Percentiles rank a stretch among this genome's conserved stretches.
These are phyloP conservation scores for Copidosoma aretas DNA, from an alignment of 2,888 invertebrate species.

Conservation along the genomic window DNA sequence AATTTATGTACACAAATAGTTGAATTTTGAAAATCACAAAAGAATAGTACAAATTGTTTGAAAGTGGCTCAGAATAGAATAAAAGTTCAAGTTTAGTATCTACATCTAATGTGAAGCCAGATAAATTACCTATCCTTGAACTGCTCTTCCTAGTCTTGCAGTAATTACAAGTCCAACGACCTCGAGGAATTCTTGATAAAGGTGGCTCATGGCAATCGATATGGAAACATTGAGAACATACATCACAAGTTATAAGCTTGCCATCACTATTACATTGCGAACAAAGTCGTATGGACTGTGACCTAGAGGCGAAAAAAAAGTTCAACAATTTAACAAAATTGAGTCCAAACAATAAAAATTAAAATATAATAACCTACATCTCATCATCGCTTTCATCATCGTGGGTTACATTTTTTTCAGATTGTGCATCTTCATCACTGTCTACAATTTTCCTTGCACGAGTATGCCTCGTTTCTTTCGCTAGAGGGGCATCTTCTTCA, in stretches of 20 bases:
- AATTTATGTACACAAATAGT: too few relatives aligned
- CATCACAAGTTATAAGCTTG: conserved; percentile 70
- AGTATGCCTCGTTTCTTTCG: conserved; percentile 61
- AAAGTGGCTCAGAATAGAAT: neutral
- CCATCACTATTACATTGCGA: conserved; percentile 73
- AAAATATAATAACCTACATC: conserved; percentile 15
- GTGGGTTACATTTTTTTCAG: conserved; percentile 21
- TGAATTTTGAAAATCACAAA: too few relatives aligned
- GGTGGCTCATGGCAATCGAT: conserved; percentile 75
- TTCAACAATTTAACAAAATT: conserved; percentile 1
- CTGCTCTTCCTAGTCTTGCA: conserved; percentile 65
- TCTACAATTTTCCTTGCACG: conserved; percentile 58
- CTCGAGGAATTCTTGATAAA: conserved; percentile 68
- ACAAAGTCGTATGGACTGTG: conserved; percentile 64
- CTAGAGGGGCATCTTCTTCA: conserved; percentile 60
- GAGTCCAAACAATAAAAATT: neutral
- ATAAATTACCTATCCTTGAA: conserved; percentile 52
- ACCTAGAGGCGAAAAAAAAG: conserved; percentile 34
- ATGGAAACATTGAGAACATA: conserved; percentile 73
- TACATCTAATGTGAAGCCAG: neutral
- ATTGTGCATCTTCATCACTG: conserved; percentile 51
- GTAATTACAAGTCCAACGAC: conserved; percentile 67
- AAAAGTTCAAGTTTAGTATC: conserved; percentile 4
- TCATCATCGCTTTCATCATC: conserved; percentile 43
- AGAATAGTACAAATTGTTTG: neutral